phyloP scores from a whole-genome alignment of 2,888 invertebrate species.

The Nudaria mundana region DNA sequence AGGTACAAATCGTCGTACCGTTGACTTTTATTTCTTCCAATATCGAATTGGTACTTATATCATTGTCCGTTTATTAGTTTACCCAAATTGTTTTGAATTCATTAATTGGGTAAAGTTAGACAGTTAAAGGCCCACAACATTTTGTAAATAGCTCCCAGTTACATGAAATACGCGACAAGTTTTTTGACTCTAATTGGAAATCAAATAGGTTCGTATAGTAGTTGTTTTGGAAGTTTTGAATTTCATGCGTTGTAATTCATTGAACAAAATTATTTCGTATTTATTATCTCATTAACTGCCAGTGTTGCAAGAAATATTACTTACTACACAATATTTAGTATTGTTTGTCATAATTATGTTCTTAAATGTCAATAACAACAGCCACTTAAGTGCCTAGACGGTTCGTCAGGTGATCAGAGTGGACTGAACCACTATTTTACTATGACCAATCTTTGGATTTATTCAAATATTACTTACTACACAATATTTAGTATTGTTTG shows the following conservation, averaged over 20 bases:
- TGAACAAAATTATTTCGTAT: slow-evolving; percentile 39
- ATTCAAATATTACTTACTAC: too few relatives aligned
- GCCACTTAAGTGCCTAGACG: too few relatives aligned
- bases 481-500: too few relatives aligned
- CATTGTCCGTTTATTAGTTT: background rate
- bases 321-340: too few relatives aligned
- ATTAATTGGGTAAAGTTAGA: slow-evolving; percentile 51
- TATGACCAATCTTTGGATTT: too few relatives aligned
- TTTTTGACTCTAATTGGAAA: slow-evolving; percentile 62
- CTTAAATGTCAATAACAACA: too few relatives aligned
- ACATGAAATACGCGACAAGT: slow-evolving; percentile 59
- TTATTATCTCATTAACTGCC: slow-evolving; percentile 30
- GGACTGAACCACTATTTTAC: too few relatives aligned
- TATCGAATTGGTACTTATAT: background rate
- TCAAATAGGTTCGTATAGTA: slow-evolving; percentile 50
- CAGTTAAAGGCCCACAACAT: slow-evolving; percentile 47
- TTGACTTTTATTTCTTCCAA: too few relatives aligned
- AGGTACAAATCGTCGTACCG: too few relatives aligned
- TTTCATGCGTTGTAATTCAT: slow-evolving; percentile 28
- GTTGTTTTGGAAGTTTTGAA: slow-evolving; percentile 39
- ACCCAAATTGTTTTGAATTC: slow-evolving; percentile 42
- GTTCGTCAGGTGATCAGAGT: too few relatives aligned
- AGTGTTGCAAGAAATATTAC: too few relatives aligned
- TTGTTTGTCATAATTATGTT: too few relatives aligned
- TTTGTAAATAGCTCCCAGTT: slow-evolving; percentile 50